Conservation (phyloP, 2,888 invertebrate species). For the Falcaria lacertinaria region DNA sequence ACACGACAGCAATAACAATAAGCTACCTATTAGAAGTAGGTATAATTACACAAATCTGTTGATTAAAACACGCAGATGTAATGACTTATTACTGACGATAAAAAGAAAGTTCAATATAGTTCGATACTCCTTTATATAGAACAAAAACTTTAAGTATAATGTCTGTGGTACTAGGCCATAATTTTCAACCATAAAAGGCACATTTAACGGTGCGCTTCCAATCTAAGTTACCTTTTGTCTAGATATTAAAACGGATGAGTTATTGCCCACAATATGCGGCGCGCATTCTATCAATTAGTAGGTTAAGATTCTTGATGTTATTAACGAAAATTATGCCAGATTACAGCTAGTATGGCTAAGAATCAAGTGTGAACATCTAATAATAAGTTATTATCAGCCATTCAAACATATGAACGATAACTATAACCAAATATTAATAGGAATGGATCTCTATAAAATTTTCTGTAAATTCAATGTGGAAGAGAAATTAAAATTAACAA, state of each 20-base stretch:
- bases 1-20: no score
- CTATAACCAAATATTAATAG: no score
- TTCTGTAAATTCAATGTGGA: slow-evolving; percentile 11
- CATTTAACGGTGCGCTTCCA: slow-evolving; percentile 13
- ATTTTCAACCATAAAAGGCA: neutral
- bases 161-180: neutral
- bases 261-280: slow-evolving; percentile 15
- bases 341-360: no score
- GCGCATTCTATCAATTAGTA: slow-evolving; percentile 28
- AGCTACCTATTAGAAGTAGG: no score
- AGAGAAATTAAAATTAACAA: slow-evolving; percentile 20
- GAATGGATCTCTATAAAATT: slow-evolving; percentile 17
- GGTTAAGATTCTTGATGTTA: no score
- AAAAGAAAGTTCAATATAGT: slow-evolving; percentile 4
- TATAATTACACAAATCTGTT: neutral
- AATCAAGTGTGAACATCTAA: no score
- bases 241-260: slow-evolving; percentile 29
- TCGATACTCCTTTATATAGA: neutral
- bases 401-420: no score
- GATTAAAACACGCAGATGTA: slow-evolving; percentile 1
- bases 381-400: no score
- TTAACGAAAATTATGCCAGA: no score
- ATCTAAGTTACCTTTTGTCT: slow-evolving; percentile 22
- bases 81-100: neutral
- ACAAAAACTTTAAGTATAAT: neutral